phyloP scores from a whole-genome alignment of 2,888 invertebrate species.

The Halictus quadricinctus region DNA sequence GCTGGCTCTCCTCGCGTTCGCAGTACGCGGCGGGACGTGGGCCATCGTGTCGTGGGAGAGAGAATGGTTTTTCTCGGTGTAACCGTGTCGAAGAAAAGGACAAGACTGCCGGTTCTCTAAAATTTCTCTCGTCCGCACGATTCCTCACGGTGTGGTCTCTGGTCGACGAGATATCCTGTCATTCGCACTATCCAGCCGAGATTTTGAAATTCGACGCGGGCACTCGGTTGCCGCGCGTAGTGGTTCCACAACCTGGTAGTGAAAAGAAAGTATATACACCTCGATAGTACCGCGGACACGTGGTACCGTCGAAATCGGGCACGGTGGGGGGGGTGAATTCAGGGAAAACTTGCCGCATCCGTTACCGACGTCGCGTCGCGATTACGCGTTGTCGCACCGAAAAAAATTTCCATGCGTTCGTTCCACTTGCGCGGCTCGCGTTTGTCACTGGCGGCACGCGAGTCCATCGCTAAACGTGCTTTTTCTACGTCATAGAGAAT shows the following conservation, averaged over 20 bases:
- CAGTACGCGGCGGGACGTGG: constrained; percentile 75
- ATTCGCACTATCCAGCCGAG: neutral
- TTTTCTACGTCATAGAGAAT: constrained; percentile 32
- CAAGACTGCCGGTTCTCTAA: constrained; percentile 10
- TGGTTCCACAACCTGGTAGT: constrained; percentile 12
- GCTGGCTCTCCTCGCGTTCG: constrained; percentile 66
- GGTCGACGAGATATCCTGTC: neutral
- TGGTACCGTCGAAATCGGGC: constrained; percentile 52
- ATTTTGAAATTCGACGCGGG: constrained; percentile 4
- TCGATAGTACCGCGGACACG: constrained; percentile 44
- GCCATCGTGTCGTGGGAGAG: constrained; percentile 58
- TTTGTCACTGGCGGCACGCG: constrained; percentile 8
- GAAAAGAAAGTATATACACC: neutral
- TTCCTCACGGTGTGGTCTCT: neutral
- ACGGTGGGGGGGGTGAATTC: constrained; percentile 15
- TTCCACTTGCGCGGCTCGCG: constrained; percentile 17
- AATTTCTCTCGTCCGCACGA: neutral
- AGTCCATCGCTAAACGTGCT: constrained; percentile 15
- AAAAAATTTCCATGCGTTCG: constrained; percentile 25
- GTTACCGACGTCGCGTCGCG: constrained; percentile 21
- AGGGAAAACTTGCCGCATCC: neutral
- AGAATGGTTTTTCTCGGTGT: constrained; percentile 33
- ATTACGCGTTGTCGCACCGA: neutral
- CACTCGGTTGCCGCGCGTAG: constrained; percentile 23
- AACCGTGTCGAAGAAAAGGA: constrained; percentile 13